phyloP scores from a whole-genome alignment of 2,113 vertebrate species.

The Tragelaphus strepsiceros region DNA sequence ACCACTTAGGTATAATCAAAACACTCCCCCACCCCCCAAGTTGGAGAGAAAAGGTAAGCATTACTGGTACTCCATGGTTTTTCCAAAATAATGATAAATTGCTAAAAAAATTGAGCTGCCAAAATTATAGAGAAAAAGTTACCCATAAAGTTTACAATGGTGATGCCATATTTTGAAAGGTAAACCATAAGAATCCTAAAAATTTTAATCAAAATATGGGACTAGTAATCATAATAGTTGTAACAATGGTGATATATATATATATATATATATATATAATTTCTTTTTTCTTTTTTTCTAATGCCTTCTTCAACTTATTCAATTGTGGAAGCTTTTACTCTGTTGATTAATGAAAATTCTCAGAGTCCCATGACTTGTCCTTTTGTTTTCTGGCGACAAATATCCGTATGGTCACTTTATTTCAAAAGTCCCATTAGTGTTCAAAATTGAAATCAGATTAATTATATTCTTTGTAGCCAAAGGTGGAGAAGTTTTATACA shows the following conservation, averaged over 20 bases:
- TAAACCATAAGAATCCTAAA: background rate
- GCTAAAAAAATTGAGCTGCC: background rate
- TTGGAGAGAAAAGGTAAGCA: background rate
- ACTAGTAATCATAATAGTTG: background rate
- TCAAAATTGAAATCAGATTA: background rate
- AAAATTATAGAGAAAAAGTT: background rate
- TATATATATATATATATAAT: background rate
- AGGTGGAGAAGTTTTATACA: background rate
- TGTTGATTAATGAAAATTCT: background rate
- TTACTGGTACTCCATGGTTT: background rate
- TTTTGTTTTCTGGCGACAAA: background rate
- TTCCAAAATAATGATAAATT: background rate
- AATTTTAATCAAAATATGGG: background rate
- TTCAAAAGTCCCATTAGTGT: background rate
- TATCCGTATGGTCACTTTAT: background rate
- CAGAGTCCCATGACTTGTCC: background rate
- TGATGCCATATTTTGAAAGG: background rate
- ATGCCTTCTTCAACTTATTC: background rate
- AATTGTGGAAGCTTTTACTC: background rate
- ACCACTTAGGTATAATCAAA: background rate
- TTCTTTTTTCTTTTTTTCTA: background rate
- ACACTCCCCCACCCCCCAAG: background rate
- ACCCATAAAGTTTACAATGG: background rate
- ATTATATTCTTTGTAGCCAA: background rate
- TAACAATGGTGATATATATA: background rate